These are phyloP conservation scores for Phaonia tiefii DNA, from an alignment of 2,888 invertebrate species.

Conservation along the genomic window DNA sequence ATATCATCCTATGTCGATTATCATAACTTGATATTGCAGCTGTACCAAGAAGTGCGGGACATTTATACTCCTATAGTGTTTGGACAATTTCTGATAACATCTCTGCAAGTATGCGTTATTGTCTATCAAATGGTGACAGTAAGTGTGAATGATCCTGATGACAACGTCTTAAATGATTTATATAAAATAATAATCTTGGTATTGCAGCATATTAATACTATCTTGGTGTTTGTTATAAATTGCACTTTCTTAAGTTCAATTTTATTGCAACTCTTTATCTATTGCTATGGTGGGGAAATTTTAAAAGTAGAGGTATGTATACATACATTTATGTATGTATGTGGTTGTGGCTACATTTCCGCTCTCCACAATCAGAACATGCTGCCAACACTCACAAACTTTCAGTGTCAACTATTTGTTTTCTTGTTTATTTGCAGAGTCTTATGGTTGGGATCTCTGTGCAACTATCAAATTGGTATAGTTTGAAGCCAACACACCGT, in stretches of 20 bases:
- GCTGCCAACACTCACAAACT: constrained; percentile 9
- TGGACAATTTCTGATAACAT: constrained; percentile 78
- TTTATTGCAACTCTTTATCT: constrained; percentile 77
- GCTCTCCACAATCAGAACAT: constrained; percentile 23
- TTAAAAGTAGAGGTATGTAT: constrained; percentile 74
- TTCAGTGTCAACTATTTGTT: neutral
- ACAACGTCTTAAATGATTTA: neutral
- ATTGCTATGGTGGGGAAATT: constrained; percentile 79
- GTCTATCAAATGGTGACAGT: constrained; percentile 78
- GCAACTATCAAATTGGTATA: constrained; percentile 75
- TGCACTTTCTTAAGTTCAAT: constrained; percentile 75
- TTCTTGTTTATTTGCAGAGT: constrained; percentile 71
- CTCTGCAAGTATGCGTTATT: constrained; percentile 77
- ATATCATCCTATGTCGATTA: constrained; percentile 71
- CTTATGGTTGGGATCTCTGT: constrained; percentile 73
- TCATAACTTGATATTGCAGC: constrained; percentile 72
- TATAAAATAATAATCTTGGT: neutral
- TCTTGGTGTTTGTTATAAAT: constrained; percentile 73
- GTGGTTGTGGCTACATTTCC: constrained; percentile 21
- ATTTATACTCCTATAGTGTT: constrained; percentile 77
- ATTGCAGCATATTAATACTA: constrained; percentile 72
- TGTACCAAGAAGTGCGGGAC: constrained; percentile 70
- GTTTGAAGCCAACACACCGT: constrained; percentile 72
- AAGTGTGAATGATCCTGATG: constrained; percentile 33
- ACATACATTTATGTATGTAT: no score